These are phyloP conservation scores for Clunio marinus DNA, from an alignment of 2,888 invertebrate genomes.

Conservation along the genomic window DNA sequence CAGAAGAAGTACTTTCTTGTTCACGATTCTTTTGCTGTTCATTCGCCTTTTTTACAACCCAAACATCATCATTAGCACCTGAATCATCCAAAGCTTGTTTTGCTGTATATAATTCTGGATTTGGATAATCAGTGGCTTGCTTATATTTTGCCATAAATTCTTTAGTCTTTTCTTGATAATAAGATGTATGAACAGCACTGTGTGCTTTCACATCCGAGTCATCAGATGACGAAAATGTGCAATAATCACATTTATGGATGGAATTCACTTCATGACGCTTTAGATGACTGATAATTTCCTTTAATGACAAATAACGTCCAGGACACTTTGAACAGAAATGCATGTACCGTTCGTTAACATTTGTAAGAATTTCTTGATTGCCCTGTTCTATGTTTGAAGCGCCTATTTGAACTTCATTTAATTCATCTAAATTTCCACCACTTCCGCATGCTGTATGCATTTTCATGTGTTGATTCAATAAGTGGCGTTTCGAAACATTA, in stretches of 20 bases:
- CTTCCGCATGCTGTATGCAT: conserved; percentile 60
- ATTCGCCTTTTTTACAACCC: conserved; percentile 46
- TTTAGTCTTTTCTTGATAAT: conserved; percentile 73
- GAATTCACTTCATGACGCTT: conserved; percentile 63
- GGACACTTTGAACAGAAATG: conserved; percentile 80
- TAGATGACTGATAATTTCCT: conserved; percentile 68
- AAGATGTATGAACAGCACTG: conserved; percentile 67
- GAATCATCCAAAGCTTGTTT: conserved; percentile 39
- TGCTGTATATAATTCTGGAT: conserved; percentile 57
- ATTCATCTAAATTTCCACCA: conserved; percentile 46
- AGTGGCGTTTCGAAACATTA: conserved; percentile 73
- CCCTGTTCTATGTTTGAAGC: conserved; percentile 46
- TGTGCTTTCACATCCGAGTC: conserved; percentile 66
- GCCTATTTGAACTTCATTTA: conserved; percentile 45
- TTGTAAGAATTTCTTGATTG: conserved; percentile 19
- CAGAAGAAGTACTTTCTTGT: conserved; percentile 40
- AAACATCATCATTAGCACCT: conserved; percentile 45
- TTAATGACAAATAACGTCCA: conserved; percentile 72
- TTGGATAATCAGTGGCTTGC: conserved; percentile 60
- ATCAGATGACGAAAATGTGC: conserved; percentile 71
- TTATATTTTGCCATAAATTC: conserved; percentile 63
- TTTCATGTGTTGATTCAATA: conserved; percentile 77
- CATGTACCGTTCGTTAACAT: conserved; percentile 50
- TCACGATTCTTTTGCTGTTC: conserved; percentile 41
- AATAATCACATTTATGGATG: conserved; percentile 67